A percentile compares a stretch with the other conserved stretches of the same genome.
Evolutionary conservation across 2,113 vertebrate genomes (phyloP).

Genomic region (Alethe castanea): DNA sequence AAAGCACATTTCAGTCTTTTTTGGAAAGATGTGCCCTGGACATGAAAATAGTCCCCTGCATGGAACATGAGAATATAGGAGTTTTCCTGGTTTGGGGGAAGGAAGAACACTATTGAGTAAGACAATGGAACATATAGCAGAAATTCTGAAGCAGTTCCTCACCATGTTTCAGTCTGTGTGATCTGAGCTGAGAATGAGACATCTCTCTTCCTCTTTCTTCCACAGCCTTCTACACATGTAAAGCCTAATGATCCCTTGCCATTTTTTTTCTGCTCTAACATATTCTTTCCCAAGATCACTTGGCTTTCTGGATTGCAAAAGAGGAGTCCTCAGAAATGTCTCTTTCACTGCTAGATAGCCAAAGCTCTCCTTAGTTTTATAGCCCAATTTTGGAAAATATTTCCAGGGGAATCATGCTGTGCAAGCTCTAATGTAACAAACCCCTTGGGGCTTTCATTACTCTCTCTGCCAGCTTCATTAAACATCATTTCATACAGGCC

Average conservation of each 20-base stretch:
- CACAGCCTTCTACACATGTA: neutral
- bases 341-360: neutral
- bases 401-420: conserved; percentile 23
- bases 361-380: neutral
- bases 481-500: conserved; percentile 41
- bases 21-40: neutral
- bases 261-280: neutral
- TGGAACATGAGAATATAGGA: neutral
- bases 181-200: neutral
- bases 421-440: conserved; percentile 42
- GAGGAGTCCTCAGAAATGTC: neutral
- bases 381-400: neutral
- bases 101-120: neutral
- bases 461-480: conserved; percentile 57
- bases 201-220: neutral
- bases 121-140: neutral
- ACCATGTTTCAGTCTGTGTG: neutral
- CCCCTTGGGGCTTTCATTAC: conserved; percentile 56
- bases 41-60: neutral
- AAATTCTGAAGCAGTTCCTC: neutral
- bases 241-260: neutral
- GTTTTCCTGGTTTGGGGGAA: neutral
- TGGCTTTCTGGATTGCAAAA: neutral
- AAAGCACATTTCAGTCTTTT: neutral
- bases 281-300: neutral